Percentiles rank a stretch among this genome's conserved stretches.
phyloP scores from a whole-genome alignment of 2,888 invertebrate genomes.

The Lithodes maja region DNA sequence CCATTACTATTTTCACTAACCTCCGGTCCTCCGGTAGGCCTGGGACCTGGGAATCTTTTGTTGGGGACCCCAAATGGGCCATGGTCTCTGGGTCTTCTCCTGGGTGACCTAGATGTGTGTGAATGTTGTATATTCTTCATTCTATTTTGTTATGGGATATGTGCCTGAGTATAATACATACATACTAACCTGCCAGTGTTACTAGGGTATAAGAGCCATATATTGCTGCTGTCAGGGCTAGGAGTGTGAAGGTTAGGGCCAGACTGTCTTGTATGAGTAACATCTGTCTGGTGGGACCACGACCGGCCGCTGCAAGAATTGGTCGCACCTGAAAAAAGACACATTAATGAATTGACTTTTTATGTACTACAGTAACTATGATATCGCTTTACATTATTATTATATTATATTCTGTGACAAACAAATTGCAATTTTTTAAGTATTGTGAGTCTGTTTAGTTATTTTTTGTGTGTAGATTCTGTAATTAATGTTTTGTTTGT shows the following conservation, averaged over 20 bases:
- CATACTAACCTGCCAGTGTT: constrained; percentile 46
- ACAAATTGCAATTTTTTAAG: no score
- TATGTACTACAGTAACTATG: no score
- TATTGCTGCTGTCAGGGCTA: constrained; percentile 68
- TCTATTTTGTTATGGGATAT: no score
- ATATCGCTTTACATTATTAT: not conserved
- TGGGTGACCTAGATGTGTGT: no score
- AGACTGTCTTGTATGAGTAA: constrained; percentile 70
- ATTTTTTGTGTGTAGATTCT: no score
- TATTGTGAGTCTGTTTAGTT: no score
- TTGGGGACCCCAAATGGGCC: no score
- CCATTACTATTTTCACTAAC: no score
- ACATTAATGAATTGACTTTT: not conserved
- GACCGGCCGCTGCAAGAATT: constrained; percentile 71
- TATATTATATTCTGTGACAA: not conserved
- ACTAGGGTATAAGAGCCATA: constrained; percentile 49
- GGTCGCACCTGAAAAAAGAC: constrained; percentile 73
- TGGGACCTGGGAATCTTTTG: not conserved
- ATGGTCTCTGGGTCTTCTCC: no score
- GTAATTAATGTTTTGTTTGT: no score
- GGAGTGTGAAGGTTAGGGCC: constrained; percentile 57
- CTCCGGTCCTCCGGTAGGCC: no score
- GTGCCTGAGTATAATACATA: not conserved
- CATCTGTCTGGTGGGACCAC: constrained; percentile 68
- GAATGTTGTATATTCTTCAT: no score